These are phyloP conservation scores for Nebria ingens DNA, from an alignment of 1,140 invertebrate species.

Conservation along the genomic window DNA sequence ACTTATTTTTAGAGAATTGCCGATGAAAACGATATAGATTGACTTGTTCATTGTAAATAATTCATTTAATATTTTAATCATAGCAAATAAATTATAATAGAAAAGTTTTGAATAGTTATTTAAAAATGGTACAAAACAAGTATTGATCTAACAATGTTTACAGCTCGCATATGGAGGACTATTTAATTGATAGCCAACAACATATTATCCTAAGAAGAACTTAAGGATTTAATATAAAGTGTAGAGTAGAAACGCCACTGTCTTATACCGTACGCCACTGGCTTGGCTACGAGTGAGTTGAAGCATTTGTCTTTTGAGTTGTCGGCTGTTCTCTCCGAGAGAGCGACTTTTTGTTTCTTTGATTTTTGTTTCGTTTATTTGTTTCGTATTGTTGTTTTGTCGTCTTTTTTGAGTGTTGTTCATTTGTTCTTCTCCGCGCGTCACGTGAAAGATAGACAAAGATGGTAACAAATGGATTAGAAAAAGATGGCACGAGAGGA, in stretches of 20 bases:
- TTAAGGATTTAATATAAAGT: too few species aligned
- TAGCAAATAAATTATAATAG: too few species aligned
- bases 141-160: too few species aligned
- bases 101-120: too few species aligned
- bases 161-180: too few species aligned
- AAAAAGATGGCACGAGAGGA: neutral
- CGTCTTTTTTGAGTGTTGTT: neutral
- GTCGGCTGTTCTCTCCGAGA: slow-evolving; percentile 1
- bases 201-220: too few species aligned
- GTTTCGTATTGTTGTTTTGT: neutral
- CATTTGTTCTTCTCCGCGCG: slow-evolving; percentile 4
- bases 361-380: neutral
- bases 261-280: neutral
- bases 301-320: slow-evolving; percentile 2
- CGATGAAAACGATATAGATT: too few species aligned
- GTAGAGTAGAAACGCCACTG: neutral
- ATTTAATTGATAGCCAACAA: too few species aligned
- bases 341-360: neutral
- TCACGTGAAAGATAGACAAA: neutral
- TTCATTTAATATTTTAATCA: too few species aligned
- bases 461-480: neutral
- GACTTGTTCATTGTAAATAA: too few species aligned
- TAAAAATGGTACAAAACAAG: too few species aligned
- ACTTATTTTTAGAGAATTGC: too few species aligned
- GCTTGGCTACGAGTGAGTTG: neutral